A percentile compares a stretch with the other conserved stretches of the same genome.
These are phyloP conservation scores for Isoperla grammatica DNA, from an alignment of 2,888 invertebrate species.

Conservation along the genomic window DNA sequence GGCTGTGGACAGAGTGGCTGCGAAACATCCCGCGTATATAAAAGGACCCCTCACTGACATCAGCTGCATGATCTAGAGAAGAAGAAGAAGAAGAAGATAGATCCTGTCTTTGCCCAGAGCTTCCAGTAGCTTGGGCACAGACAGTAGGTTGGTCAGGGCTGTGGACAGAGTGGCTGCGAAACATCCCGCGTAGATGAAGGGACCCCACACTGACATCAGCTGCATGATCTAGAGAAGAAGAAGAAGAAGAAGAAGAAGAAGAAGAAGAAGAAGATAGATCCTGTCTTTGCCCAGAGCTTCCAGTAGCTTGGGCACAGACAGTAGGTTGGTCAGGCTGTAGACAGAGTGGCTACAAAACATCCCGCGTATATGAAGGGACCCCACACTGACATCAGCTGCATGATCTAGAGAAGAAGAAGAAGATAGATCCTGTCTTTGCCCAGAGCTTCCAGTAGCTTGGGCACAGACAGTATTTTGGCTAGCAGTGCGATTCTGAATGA, in stretches of 20 bases:
- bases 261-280: conserved; percentile 62
- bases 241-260: too few relatives aligned
- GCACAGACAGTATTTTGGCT: conserved; percentile 93
- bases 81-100: too few relatives aligned
- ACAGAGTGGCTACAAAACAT: conserved; percentile 94
- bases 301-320: conserved; percentile 85
- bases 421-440: conserved; percentile 86
- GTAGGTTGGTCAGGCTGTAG: conserved; percentile 95
- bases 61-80: conserved; percentile 69
- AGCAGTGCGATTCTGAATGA: conserved; percentile 94
- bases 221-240: conserved; percentile 83
- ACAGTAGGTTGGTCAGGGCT: conserved; percentile 88
- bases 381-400: conserved; percentile 82
- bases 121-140: conserved; percentile 84
- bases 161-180: conserved; percentile 97
- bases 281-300: conserved; percentile 90
- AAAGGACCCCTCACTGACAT: conserved; percentile 85
- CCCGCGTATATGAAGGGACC: conserved; percentile 92
- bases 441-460: conserved; percentile 80
- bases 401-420: conserved; percentile 51
- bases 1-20: conserved; percentile 94
- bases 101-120: conserved; percentile 91
- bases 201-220: conserved; percentile 79
- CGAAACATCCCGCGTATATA: conserved; percentile 94
- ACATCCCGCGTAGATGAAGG: conserved; percentile 91